Base-by-base conservation (phyloP, 2,113 vertebrate genomes). In the Callocephalon fimbriatum region DNA sequence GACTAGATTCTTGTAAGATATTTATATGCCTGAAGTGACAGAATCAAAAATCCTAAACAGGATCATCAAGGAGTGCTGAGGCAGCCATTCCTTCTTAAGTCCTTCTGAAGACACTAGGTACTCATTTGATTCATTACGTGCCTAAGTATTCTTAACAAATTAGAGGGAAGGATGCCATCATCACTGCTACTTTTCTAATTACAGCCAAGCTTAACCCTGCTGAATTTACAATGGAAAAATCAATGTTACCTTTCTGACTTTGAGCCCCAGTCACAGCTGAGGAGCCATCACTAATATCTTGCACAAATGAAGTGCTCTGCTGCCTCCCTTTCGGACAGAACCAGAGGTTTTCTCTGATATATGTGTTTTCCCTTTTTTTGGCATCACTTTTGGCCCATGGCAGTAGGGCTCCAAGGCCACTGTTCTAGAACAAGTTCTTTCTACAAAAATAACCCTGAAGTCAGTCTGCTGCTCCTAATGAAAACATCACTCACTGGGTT, bases 381-480 rank as follows among this genome's bases (percentile, higher is more conserved):
- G 71, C 91, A 93, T 35, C 73, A 51, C 61, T 88, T 83, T 32
- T 71, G 92, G 74, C 92, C 68, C 53, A 47, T 71, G 73, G 77
- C 77, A 93, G 80, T 47, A 78, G 38, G 65, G 44, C 73, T 88
- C 0, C 0, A 50, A 92, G 90, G 79, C 93, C 82, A 61, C 35
- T 71, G 73, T 88, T 94, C 88, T 89, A 85, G 93, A 88, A 96
- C 88, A 88, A 70, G 75, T 86, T 95, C 73, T 78, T 84, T 45
- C 37, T 96, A 84, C 77, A 96, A 85, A 96, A 96, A 83, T 92
- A 97, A 83, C 45, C 67, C 27, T 61, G 47, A 90, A 84, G 51
- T 87, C 91, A 82, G 77, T 87, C 73, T 89, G 56, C 65, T 87
- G 4, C 65, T 94, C 79, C 58, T 86, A 84, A 90, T 82, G 70